These are phyloP conservation scores for Gulo gulo DNA, from an alignment of 2,113 vertebrate species.

Conservation along the genomic window DNA sequence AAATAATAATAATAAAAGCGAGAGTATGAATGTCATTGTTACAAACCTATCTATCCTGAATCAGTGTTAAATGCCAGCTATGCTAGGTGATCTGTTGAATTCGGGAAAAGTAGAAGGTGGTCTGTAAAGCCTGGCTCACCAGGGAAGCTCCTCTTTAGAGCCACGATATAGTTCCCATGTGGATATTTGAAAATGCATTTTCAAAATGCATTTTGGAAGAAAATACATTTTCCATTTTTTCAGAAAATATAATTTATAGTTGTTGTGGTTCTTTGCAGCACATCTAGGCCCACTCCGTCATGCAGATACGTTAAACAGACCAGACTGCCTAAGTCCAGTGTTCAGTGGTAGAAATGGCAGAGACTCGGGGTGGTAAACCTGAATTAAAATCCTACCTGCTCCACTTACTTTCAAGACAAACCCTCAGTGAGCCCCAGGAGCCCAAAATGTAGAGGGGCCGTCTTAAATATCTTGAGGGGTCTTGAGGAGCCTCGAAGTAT, in stretches of 20 bases:
- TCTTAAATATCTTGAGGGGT: background rate
- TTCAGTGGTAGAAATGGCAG: background rate
- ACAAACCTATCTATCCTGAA: background rate
- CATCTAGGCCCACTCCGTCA: background rate
- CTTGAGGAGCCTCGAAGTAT: background rate
- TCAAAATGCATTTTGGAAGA: background rate
- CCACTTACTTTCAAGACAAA: background rate
- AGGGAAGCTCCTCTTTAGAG: background rate
- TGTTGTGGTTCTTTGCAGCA: background rate
- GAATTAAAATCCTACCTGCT: background rate
- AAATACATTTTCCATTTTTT: background rate
- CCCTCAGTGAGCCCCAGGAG: background rate
- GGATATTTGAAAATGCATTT: constrained; percentile 13
- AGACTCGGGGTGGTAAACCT: background rate
- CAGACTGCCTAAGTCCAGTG: background rate
- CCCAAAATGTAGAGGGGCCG: background rate
- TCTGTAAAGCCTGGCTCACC: background rate
- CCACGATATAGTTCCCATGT: background rate
- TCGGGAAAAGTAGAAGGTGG: background rate
- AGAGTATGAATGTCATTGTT: background rate
- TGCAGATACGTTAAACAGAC: background rate
- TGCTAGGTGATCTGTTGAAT: background rate
- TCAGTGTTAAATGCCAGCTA: background rate
- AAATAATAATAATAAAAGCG: background rate
- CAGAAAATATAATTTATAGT: background rate